phyloP scores from a whole-genome alignment of 2,113 vertebrate species.

The Oceanodroma tethys region DNA sequence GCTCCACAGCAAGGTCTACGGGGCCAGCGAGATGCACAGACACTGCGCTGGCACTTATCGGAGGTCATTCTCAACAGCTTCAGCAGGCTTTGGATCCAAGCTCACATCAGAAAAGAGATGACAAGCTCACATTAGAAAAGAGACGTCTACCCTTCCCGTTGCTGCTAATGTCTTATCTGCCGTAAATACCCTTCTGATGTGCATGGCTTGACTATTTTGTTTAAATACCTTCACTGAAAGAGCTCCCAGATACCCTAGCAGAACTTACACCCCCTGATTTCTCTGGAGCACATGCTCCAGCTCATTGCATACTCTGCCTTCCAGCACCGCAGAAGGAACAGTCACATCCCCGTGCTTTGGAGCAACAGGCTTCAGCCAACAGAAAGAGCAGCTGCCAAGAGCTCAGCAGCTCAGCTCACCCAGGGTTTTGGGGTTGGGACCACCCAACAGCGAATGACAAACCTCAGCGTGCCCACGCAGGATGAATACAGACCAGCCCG shows the following conservation, averaged over 20 bases:
- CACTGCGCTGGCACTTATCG: no score
- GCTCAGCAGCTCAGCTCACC: neutral
- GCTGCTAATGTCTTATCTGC: neutral
- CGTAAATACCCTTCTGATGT: neutral
- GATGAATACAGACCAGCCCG: neutral
- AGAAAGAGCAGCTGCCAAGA: neutral
- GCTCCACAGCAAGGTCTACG: accelerated
- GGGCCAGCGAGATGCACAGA: accelerated
- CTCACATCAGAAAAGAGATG: neutral
- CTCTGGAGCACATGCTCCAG: neutral
- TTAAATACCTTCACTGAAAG: neutral
- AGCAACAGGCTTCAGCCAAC: neutral
- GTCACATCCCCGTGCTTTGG: neutral
- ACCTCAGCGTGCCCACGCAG: neutral
- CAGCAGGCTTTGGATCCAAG: neutral
- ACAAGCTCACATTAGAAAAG: neutral
- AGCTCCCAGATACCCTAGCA: neutral
- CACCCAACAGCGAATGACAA: neutral
- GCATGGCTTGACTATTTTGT: neutral
- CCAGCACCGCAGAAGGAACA: neutral
- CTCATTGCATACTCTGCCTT: neutral
- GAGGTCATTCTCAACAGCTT: neutral
- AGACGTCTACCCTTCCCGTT: neutral
- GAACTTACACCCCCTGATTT: neutral
- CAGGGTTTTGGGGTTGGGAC: neutral